A percentile compares a stretch with the other conserved stretches of the same genome.
Conservation (phyloP, 1,140 invertebrate species). For the Nixonia krombeini region DNA sequence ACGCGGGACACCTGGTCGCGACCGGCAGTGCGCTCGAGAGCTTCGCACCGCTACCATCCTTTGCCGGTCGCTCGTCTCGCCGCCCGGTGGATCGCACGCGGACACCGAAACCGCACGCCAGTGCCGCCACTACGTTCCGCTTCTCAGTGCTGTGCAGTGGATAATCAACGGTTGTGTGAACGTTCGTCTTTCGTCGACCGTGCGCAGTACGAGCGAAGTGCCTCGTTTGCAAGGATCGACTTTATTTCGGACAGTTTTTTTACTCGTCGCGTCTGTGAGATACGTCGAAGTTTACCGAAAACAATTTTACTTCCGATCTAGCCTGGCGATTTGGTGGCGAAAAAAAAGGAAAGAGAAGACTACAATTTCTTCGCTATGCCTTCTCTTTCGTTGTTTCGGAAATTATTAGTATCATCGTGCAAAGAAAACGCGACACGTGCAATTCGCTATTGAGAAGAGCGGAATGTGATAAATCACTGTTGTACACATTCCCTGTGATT, state of each 20-base stretch:
- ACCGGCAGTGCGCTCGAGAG: constrained; percentile 61
- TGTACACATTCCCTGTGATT: constrained; percentile 32
- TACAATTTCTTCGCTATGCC: not conserved
- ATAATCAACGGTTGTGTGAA: constrained; percentile 13
- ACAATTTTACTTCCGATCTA: too few relatives aligned
- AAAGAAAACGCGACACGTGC: not conserved
- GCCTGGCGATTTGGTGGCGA: too few relatives aligned
- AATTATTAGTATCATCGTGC: not conserved
- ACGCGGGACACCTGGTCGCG: constrained; percentile 62
- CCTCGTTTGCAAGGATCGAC: constrained; percentile 18
- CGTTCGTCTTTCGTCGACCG: constrained; percentile 12
- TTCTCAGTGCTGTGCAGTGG: constrained; percentile 11
- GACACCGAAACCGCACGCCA: too few relatives aligned
- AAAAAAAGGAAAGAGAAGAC: too few relatives aligned
- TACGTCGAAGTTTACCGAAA: not conserved
- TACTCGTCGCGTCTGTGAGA: too few relatives aligned
- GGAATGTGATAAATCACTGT: constrained; percentile 29
- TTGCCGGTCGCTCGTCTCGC: too few relatives aligned
- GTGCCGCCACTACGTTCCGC: too few relatives aligned
- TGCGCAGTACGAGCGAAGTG: not conserved
- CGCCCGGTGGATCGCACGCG: too few relatives aligned
- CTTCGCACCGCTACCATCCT: too few relatives aligned
- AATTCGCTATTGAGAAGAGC: not conserved
- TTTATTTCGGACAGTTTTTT: too few relatives aligned
- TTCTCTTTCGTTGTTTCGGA: not conserved